A percentile compares a stretch with the other conserved stretches of the same genome.
Evolutionary conservation across 2,888 invertebrate species (phyloP).

Genomic region (Mesorhabditis belari): DNA sequence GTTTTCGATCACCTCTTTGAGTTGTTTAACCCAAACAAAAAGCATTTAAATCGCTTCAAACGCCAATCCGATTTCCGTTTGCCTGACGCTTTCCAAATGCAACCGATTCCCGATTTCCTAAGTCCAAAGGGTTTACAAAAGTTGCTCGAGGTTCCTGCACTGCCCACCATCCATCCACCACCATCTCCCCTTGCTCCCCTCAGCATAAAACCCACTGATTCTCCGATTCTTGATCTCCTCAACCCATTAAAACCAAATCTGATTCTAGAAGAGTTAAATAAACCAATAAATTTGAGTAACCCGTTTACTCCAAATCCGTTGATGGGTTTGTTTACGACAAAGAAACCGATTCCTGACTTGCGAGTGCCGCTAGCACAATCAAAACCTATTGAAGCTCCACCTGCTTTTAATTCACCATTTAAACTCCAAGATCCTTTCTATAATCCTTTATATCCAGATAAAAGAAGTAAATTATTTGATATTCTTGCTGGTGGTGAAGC

Average conservation of each 20-base stretch:
- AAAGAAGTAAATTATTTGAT: constrained; percentile 38
- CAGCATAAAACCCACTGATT: constrained; percentile 18
- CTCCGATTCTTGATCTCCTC: neutral
- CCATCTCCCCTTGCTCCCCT: constrained; percentile 20
- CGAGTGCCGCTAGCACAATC: neutral
- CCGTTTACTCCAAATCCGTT: constrained; percentile 42
- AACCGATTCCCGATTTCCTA: neutral
- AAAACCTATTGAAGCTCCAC: neutral
- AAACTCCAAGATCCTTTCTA: constrained; percentile 43
- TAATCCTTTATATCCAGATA: constrained; percentile 38
- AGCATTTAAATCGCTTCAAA: neutral
- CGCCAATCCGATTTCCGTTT: constrained; percentile 5
- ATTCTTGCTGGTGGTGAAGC: constrained; percentile 33
- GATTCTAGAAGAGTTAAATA: constrained; percentile 8
- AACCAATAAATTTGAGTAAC: constrained; percentile 11
- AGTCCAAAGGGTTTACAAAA: neutral
- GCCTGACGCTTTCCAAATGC: neutral
- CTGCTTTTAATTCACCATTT: constrained; percentile 11
- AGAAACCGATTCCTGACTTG: constrained; percentile 1
- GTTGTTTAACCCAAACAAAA: constrained; percentile 7
- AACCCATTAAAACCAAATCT: constrained; percentile 4
- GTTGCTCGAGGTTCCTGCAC: neutral
- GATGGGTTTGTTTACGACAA: constrained; percentile 38
- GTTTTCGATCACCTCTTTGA: constrained; percentile 22
- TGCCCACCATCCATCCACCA: constrained; percentile 10